Percentiles rank a stretch among this genome's conserved stretches.
phyloP scores from a whole-genome alignment of 1,140 invertebrate genomes.

The Scaptomyza montana region DNA sequence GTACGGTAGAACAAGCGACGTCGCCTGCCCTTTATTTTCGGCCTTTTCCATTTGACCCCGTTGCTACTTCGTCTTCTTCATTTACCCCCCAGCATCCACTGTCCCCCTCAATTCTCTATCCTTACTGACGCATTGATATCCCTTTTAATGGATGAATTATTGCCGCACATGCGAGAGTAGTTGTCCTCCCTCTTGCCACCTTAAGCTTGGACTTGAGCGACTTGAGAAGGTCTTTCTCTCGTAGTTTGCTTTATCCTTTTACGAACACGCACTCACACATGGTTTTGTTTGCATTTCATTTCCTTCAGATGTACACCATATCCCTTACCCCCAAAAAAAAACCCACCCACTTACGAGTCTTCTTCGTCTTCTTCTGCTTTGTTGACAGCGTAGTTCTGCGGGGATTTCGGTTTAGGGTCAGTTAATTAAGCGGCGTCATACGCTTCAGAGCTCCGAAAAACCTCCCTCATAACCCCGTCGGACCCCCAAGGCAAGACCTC shows the following conservation, averaged over 20 bases:
- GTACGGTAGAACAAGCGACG: conserved; percentile 44
- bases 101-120: background rate
- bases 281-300: conserved; percentile 82
- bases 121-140: conserved; percentile 77
- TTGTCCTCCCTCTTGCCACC: conserved; percentile 49
- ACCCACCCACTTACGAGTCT: background rate
- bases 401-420: conserved; percentile 52
- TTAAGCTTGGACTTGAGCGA: conserved; percentile 30
- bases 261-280: conserved; percentile 34
- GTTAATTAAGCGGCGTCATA: conserved; percentile 70
- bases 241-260: conserved; percentile 54
- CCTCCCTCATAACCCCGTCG: conserved; percentile 19
- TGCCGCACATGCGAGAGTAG: conserved; percentile 83
- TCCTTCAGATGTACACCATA: conserved; percentile 59
- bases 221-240: conserved; percentile 55
- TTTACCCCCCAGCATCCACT: conserved; percentile 12
- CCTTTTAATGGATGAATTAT: conserved; percentile 84
- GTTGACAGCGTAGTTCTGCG: conserved; percentile 46
- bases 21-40: conserved; percentile 34
- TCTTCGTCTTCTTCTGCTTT: background rate
- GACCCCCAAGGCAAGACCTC: background rate
- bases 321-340: too few relatives aligned
- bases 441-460: background rate
- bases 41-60: conserved; percentile 79
- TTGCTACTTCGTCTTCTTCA: conserved; percentile 51